phyloP scores from a whole-genome alignment of 2,797 vertebrate species.

The Anableps anableps region DNA sequence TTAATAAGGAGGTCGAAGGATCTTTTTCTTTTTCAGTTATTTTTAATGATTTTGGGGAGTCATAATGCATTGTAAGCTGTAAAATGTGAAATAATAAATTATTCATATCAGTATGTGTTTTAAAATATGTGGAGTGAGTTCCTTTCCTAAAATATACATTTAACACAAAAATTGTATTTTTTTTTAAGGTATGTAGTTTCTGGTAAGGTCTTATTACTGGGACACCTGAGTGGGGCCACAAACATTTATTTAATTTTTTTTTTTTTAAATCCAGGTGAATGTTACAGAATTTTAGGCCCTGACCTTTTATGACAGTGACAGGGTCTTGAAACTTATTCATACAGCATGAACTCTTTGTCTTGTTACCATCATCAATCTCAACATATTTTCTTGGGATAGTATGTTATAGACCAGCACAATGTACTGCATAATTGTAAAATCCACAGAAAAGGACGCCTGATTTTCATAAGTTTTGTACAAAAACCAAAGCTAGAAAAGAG shows the following conservation, averaged over 20 bases:
- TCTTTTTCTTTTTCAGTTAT: constrained; percentile 75
- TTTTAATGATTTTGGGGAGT: constrained; percentile 65
- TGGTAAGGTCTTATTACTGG: not conserved
- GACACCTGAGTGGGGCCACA: not conserved
- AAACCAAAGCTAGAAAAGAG: not conserved
- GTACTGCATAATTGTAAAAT: too few relatives aligned
- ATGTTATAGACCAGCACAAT: not conserved
- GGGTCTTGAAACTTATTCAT: not conserved
- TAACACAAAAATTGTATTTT: not conserved
- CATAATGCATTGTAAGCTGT: constrained; percentile 67
- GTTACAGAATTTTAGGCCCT: not conserved
- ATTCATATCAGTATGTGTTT: constrained; percentile 78
- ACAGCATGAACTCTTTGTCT: not conserved
- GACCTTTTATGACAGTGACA: not conserved
- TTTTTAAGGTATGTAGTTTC: not conserved
- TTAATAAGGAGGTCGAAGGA: constrained; percentile 60
- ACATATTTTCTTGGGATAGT: not conserved
- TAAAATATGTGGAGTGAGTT: constrained; percentile 24
- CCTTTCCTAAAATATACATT: not conserved
- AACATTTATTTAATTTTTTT: not conserved
- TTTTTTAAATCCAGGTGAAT: not conserved
- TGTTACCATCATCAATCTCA: too few relatives aligned
- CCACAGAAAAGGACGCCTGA: too few relatives aligned
- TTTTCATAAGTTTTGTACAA: not conserved
- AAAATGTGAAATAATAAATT: constrained; percentile 86